phyloP scores from a whole-genome alignment of 2,113 vertebrate species.

The Bufo gargarizans region DNA sequence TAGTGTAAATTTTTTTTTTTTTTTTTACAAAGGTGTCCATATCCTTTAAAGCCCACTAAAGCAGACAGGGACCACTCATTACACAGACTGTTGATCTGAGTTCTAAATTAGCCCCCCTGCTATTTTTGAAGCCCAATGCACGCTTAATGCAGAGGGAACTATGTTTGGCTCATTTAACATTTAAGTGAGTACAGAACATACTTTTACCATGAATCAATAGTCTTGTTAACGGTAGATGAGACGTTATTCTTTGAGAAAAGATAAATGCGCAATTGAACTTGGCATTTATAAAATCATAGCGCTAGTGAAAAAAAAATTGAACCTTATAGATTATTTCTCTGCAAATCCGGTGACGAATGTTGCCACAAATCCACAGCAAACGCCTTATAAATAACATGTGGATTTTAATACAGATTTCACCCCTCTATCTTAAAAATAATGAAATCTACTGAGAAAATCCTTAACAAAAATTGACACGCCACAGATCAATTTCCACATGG shows the following conservation, averaged over 20 bases:
- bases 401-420: too few species aligned
- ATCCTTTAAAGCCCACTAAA: background rate
- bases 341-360: background rate
- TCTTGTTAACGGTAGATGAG: background rate
- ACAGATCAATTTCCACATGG: too few species aligned
- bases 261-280: background rate
- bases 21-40: too few species aligned
- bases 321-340: background rate
- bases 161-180: background rate
- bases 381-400: too few species aligned
- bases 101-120: background rate
- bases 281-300: background rate
- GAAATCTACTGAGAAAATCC: too few species aligned
- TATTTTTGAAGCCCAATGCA: background rate
- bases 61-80: background rate
- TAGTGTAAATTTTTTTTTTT: too few species aligned
- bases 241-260: background rate
- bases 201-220: background rate
- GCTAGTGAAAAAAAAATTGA: background rate
- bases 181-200: background rate
- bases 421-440: too few species aligned
- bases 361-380: too few species aligned
- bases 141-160: background rate
- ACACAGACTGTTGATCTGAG: background rate
- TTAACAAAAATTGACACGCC: too few species aligned